Evolutionary conservation across 2,797 vertebrate species (phyloP), one percentile per base, ranked within the genome.

Genomic region (Hoplostethus atlanticus): DNA sequence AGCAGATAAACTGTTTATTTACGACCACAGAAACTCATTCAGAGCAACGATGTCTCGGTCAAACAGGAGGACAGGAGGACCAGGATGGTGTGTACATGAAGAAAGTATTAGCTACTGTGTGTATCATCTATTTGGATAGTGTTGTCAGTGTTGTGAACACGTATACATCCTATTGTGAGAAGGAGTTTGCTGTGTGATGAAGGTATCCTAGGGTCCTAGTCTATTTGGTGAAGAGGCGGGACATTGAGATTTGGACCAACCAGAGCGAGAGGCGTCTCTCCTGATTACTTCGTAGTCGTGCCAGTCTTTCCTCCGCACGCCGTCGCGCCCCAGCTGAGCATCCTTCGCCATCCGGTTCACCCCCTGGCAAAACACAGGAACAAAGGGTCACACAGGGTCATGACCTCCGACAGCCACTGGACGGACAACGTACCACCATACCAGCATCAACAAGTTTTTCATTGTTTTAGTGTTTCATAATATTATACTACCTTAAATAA

Each of bases 291-390:
- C 95, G 34, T 96, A 92, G 90, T 98, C 94, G 2, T 99, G 97
- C 98, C 98, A 99, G 92, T 99, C 97, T 91, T 93, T 98, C 89
- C 94, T 96, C 68, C 82, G 92, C 13, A 90, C 88, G 12, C 93
- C 93, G 0, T 64, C 75, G 9, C 73, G 92, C 68, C 85, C 94
- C 80, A 94, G 56, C 77, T 89, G 89, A 65, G 84, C 3, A 1
- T 94, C 91, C 77, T 95, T 95, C 73, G 88, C 95, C 57, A 88
- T 87, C 44, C 91, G 73, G 0, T 94, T 92, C 3, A 90, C 68
- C n/a, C 85, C 95, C 97, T 98, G 93, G 63, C 73, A 57, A 70
- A 12, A 77, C 88, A 87, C 48, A 17, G 5, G 6, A 34, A 36
- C 51, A 53, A 8, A 25, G 9, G n/a, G n/a, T n/a, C n/a, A n/a